Percentiles rank a stretch among this genome's conserved stretches.
Conservation (phyloP, 2,113 vertebrate genomes). For the Gallinago paraguaiae region DNA sequence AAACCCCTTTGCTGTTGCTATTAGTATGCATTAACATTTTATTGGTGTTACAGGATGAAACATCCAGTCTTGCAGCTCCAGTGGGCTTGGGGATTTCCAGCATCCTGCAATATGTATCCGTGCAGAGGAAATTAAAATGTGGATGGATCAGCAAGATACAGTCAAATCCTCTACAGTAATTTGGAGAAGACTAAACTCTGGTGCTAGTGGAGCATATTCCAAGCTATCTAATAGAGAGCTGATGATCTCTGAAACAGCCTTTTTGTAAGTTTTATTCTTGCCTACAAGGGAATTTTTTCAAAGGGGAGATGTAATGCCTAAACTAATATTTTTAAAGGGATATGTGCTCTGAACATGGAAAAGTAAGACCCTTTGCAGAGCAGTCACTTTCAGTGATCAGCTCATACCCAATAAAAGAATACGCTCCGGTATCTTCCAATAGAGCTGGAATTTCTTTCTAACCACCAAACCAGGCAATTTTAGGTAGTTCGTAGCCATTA, state of each 20-base stretch:
- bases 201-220: slow-evolving; percentile 52
- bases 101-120: slow-evolving; percentile 67
- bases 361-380: background rate
- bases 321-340: slow-evolving; percentile 36
- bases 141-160: slow-evolving; percentile 72
- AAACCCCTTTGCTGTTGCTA: slow-evolving; percentile 63
- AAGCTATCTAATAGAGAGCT: slow-evolving; percentile 53
- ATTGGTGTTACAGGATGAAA: slow-evolving; percentile 63
- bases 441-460: background rate
- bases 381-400: background rate
- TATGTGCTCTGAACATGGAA: background rate
- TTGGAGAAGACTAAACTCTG: slow-evolving; percentile 64
- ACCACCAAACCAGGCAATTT: background rate
- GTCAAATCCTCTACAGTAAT: slow-evolving; percentile 65
- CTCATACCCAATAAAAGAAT: background rate
- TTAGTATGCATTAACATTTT: slow-evolving; percentile 68
- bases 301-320: slow-evolving; percentile 7
- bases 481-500: background rate
- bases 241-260: slow-evolving; percentile 63
- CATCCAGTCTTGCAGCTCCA: slow-evolving; percentile 68
- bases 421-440: background rate
- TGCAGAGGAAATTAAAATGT: slow-evolving; percentile 72
- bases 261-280: slow-evolving; percentile 63
- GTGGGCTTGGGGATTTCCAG: slow-evolving; percentile 70
- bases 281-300: slow-evolving; percentile 45